Evolutionary conservation across 2,888 invertebrate genomes (phyloP).

Genomic region (Cephus rjabovi): DNA sequence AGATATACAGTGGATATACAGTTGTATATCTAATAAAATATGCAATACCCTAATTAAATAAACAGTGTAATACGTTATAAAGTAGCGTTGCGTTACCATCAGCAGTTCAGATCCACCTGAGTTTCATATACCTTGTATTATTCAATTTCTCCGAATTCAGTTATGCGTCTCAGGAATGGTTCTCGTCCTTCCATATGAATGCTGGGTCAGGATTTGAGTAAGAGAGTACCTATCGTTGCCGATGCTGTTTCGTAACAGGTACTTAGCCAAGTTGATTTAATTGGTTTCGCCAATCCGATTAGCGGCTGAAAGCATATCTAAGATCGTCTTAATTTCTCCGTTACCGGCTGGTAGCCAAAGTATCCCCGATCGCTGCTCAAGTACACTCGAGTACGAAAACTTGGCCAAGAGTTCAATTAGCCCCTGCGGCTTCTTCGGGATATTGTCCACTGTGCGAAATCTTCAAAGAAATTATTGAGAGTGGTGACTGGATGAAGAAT

Average conservation of each 20-base stretch:
- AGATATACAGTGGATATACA: too few relatives aligned
- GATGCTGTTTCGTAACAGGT: slow-evolving; percentile 16
- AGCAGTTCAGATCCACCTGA: background rate
- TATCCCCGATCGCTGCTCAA: background rate
- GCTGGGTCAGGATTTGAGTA: background rate
- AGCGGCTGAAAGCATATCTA: slow-evolving; percentile 4
- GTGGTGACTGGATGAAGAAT: background rate
- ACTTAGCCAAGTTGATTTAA: slow-evolving; percentile 16
- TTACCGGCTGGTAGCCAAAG: background rate
- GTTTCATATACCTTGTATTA: background rate
- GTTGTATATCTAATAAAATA: too few relatives aligned
- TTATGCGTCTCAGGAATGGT: too few relatives aligned
- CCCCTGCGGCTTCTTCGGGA: background rate
- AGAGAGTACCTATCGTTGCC: background rate
- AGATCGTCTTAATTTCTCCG: background rate
- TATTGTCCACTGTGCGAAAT: background rate
- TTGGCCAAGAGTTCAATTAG: background rate
- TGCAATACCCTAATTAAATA: background rate
- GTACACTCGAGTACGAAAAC: background rate
- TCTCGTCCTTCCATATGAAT: background rate
- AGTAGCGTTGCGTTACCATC: background rate
- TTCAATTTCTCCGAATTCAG: background rate
- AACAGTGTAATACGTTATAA: background rate
- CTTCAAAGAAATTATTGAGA: background rate
- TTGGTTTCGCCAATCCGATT: slow-evolving; percentile 20